These are phyloP conservation scores for Phataginus tetradactyla DNA, from an alignment of 2,797 vertebrate species.

Conservation along the genomic window DNA sequence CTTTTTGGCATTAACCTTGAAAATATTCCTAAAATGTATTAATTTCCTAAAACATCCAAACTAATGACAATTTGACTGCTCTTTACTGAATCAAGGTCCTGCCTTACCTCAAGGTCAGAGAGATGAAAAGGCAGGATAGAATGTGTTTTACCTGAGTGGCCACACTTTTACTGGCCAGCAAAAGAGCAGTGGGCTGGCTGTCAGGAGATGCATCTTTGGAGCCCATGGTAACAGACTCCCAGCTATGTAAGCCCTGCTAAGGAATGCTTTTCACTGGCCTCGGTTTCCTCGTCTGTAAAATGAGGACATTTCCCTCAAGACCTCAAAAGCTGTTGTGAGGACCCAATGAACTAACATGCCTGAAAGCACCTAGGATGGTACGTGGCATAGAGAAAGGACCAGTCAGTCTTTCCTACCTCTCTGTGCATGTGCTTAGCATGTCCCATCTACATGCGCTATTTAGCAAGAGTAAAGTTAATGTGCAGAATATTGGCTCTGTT, in stretches of 20 bases:
- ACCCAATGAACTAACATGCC: not conserved
- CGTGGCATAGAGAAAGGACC: not conserved
- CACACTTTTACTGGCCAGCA: not conserved
- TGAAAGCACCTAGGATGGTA: fast-evolving
- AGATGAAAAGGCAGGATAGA: not conserved
- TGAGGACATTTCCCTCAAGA: not conserved
- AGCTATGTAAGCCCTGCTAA: not conserved
- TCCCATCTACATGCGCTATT: not conserved
- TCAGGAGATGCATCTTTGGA: not conserved
- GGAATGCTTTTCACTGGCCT: not conserved
- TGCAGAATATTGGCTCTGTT: not conserved
- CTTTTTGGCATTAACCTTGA: not conserved
- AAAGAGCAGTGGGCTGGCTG: no score
- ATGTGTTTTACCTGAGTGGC: not conserved
- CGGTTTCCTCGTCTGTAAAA: not conserved
- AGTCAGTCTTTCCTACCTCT: not conserved
- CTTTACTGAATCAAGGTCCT: not conserved
- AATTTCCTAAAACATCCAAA: not conserved
- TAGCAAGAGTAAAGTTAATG: not conserved
- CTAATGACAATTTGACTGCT: not conserved
- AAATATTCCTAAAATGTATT: not conserved
- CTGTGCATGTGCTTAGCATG: no score
- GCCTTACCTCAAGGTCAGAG: not conserved
- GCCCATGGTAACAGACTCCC: not conserved
- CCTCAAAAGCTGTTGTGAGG: not conserved